A percentile compares a stretch with the other conserved stretches of the same genome.
phyloP scores from a whole-genome alignment of 2,113 vertebrate genomes.

The Apodemus sylvaticus region DNA sequence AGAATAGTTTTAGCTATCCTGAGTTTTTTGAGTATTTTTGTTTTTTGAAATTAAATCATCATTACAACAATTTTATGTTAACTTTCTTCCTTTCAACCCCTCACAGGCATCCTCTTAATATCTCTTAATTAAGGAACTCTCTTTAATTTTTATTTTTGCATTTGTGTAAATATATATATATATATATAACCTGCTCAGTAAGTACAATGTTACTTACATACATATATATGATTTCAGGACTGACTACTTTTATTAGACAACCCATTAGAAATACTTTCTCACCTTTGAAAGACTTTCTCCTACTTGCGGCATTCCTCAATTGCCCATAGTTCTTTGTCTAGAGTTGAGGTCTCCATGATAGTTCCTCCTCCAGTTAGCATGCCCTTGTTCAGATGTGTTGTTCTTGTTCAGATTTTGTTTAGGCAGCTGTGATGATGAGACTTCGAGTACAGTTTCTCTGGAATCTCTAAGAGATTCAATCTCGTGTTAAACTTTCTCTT shows the following conservation, averaged over 20 bases:
- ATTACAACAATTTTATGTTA: neutral
- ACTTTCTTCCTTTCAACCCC: neutral
- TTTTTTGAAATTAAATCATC: neutral
- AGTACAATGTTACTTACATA: neutral
- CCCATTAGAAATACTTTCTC: neutral
- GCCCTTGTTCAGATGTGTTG: too few species aligned
- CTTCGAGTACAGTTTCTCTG: neutral
- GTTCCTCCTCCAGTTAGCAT: neutral
- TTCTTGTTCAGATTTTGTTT: neutral
- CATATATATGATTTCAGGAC: neutral
- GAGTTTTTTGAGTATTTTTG: neutral
- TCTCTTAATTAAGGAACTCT: neutral
- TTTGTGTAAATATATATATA: neutral
- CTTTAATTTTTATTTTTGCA: neutral
- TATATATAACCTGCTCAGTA: neutral
- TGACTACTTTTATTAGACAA: neutral
- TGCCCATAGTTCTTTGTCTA: neutral
- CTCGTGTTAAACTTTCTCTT: neutral
- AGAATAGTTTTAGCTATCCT: too few species aligned
- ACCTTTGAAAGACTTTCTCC: neutral
- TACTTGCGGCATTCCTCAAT: neutral
- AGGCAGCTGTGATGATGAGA: neutral
- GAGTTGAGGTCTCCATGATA: neutral
- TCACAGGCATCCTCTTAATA: neutral
- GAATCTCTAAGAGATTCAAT: neutral